Evolutionary conservation across 2,113 vertebrate species (phyloP), one percentile per base, ranked within the genome.

Genomic region (Lophotis ruficrista): DNA sequence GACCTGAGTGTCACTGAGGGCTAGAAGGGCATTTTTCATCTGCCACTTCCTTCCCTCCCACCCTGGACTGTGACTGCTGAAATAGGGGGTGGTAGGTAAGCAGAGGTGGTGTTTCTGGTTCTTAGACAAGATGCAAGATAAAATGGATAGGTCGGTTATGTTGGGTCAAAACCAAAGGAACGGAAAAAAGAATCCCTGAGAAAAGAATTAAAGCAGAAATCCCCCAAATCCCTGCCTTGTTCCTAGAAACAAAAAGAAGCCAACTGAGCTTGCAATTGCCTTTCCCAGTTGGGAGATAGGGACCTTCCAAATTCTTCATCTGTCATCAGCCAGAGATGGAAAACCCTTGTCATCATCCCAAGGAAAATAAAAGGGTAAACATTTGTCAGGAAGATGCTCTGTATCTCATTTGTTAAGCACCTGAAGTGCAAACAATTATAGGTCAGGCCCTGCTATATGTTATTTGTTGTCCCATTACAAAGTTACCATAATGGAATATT

Each of bases 231-330:
- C 61, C 47, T 85, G 50, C 28, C 75, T 85, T 80, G 58, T 88
- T 90, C 56, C 79, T 80, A 90, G 69, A 83, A 90, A 88, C 1
- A 33, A 68, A 89, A 91, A 58, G 70, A 75, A 94, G 76, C 72
- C 80, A 94, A 81, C 6, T 53, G 83, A 93, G 87, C 48, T 75
- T 92, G 71, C 82, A 96, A 83, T 80, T 88, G 65, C 76, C 31
- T 90, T 89, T 94, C 90, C 76, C 72, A 94, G 69, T 23, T 2
- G 14, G 79, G 80, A 96, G 75, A 70, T 2, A 90, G 57, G 60
- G 66, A 81, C 88, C 83, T 90, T 94, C 94, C 90, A 95, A 90
- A 87, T 70, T 93, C 88, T 90, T 92, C 88, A 94, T 90, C 90
- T 93, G 72, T 94, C 88, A 78, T 83, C 92, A 94, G 38, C 37